Evolutionary conservation across 2,888 invertebrate species (phyloP).

Genomic region (Tachina lurida): DNA sequence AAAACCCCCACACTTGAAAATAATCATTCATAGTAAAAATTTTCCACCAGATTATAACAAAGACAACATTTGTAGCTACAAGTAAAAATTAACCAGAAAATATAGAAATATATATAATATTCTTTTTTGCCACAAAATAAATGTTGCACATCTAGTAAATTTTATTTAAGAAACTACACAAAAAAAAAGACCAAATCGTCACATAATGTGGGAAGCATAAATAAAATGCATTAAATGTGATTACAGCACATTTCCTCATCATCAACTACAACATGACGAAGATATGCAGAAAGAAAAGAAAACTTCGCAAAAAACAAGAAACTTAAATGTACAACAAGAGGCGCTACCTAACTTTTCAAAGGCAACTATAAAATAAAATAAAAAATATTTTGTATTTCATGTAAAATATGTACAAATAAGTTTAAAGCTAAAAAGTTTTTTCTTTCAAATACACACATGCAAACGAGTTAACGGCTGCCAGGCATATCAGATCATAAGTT

Average conservation of each 20-base stretch:
- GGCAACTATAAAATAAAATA: constrained; percentile 2
- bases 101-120: constrained; percentile 1
- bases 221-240: constrained; percentile 73
- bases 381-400: not conserved
- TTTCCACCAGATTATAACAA: constrained; percentile 66
- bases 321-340: constrained; percentile 43
- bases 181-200: constrained; percentile 53
- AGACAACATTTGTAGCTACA: not conserved
- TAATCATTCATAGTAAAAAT: constrained; percentile 51
- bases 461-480: constrained; percentile 12
- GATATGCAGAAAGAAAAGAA: constrained; percentile 12
- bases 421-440: too few species aligned
- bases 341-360: constrained; percentile 53
- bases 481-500: constrained; percentile 58
- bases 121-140: not conserved
- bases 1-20: constrained; percentile 66
- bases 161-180: constrained; percentile 27
- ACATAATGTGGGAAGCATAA: constrained; percentile 72
- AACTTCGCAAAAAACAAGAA: not conserved
- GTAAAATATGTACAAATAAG: not conserved
- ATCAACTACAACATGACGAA: constrained; percentile 55
- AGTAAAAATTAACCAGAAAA: constrained; percentile 66
- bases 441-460: not conserved
- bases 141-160: constrained; percentile 46
- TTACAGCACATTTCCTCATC: constrained; percentile 73